These are phyloP conservation scores for Dicranocentrus wangi DNA, from an alignment of 2,888 invertebrate species.

Conservation along the genomic window DNA sequence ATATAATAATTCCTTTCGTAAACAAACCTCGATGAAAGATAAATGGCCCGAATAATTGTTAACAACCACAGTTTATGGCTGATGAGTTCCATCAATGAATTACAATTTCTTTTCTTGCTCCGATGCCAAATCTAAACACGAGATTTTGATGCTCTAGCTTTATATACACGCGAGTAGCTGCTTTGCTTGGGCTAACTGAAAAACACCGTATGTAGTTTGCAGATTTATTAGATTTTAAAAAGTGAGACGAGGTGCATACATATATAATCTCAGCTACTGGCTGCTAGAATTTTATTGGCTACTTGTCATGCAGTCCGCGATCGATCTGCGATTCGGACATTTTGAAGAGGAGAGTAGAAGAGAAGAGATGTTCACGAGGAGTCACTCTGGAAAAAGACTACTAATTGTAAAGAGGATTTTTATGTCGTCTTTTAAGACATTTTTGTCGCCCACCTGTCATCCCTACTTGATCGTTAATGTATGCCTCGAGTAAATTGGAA, in stretches of 20 bases:
- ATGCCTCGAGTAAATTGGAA: conserved; percentile 30
- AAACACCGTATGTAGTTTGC: no score
- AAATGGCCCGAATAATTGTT: conserved; percentile 45
- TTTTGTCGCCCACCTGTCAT: conserved; percentile 37
- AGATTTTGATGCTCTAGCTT: no score
- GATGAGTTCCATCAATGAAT: conserved; percentile 38
- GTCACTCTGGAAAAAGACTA: conserved; percentile 16
- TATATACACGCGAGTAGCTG: no score
- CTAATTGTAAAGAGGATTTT: conserved; percentile 39
- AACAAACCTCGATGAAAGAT: conserved; percentile 46
- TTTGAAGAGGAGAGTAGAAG: no score
- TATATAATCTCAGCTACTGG: no score
- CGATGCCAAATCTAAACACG: conserved; percentile 1
- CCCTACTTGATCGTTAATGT: conserved; percentile 18
- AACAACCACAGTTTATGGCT: conserved; percentile 46
- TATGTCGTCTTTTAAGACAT: conserved; percentile 24
- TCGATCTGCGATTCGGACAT: no score
- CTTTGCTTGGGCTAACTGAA: no score
- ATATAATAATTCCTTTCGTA: conserved; percentile 43
- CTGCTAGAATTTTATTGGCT: no score
- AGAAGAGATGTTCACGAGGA: no score
- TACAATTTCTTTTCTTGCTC: conserved; percentile 25
- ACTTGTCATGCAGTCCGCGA: no score
- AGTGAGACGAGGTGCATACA: no score
- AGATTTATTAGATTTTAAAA: no score